Base-by-base conservation (phyloP, 2,113 vertebrate genomes). In the Cavia porcellus region DNA sequence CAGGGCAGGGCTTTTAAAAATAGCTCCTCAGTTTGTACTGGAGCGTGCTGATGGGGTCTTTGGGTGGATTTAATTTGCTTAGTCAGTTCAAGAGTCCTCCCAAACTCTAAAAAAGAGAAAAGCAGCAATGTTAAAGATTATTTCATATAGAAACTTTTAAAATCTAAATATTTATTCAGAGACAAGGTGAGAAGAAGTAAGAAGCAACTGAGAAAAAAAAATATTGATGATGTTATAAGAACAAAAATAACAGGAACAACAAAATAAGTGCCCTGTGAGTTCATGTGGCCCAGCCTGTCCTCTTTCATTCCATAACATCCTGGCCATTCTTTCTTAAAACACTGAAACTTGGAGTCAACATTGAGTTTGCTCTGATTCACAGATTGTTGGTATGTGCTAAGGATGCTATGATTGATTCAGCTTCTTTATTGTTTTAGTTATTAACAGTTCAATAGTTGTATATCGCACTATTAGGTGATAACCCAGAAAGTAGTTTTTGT, bases 1-100 rank as follows among this genome's bases (percentile, higher is more conserved):
- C 1, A 70, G 93, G 89, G 62, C 86, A 81, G 4, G 38, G 82
- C 68, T 87, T 68, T 91, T 88, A 96, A 95, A 97, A 95, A 97
- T 86, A 97, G 93, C 83, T 80, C 83, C 74, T 94, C 72, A 35
- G 74, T 93, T 87, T 24, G 1, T 75, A 81, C 66, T 82, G 59
- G 19, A 64, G 92, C 79, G 7, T 68, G 86, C 24, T 94, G 66
- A 91, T 88, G 94, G 86, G 86, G 74, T 55, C 79, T 96, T 92
- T 86, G 72, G 50, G 38, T 94, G 42, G 28, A 79, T 42, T 94
- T 68, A 75, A 81, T 92, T 95, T 91, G 52, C 57, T 72, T 84
- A 72, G 28, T 42, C 66, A 80, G 6, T 90, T 96, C 66, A 94
- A 70, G 62, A 72, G 66, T 74, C 42, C 74, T 57, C 62, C 68